phyloP scores from a whole-genome alignment of 2,888 invertebrate species.

The Drosophila hamatofila region DNA sequence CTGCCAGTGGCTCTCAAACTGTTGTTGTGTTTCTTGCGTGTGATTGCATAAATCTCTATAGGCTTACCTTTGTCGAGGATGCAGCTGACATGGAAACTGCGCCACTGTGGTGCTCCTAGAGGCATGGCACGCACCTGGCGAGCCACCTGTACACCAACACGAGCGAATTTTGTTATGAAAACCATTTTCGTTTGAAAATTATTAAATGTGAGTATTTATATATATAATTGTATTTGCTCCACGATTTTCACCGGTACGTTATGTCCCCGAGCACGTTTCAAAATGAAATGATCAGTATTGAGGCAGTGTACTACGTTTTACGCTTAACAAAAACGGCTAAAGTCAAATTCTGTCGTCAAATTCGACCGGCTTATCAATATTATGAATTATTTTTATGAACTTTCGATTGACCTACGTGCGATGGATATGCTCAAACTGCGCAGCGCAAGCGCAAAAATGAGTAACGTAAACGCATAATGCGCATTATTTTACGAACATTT shows the following conservation, averaged over 20 bases:
- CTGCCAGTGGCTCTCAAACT: conserved; percentile 43
- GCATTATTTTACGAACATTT: not conserved
- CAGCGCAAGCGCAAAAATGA: conserved; percentile 28
- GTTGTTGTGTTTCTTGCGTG: conserved; percentile 3
- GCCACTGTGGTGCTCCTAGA: conserved; percentile 42
- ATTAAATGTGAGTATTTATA: conserved; percentile 10
- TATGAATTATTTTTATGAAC: conserved; percentile 62
- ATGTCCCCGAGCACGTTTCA: conserved; percentile 47
- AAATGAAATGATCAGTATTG: conserved; percentile 61
- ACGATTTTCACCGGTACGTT: conserved; percentile 19
- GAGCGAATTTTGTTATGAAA: conserved; percentile 75
- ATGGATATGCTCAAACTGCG: conserved; percentile 35
- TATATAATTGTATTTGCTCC: conserved; percentile 9
- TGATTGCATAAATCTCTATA: conserved; percentile 62
- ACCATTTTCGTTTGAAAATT: conserved; percentile 67
- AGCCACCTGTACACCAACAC: conserved; percentile 63
- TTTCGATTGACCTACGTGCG: conserved; percentile 55
- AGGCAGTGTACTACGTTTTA: conserved; percentile 51
- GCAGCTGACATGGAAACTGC: conserved; percentile 71
- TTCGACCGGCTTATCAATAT: conserved; percentile 67
- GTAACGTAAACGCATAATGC: not conserved
- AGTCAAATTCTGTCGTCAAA: conserved; percentile 54
- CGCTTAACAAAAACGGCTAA: conserved; percentile 35
- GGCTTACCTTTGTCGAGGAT: conserved; percentile 69
- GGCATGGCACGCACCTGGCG: conserved; percentile 53